Conservation (phyloP, 2,113 vertebrate genomes). For the Alligator sinensis region DNA sequence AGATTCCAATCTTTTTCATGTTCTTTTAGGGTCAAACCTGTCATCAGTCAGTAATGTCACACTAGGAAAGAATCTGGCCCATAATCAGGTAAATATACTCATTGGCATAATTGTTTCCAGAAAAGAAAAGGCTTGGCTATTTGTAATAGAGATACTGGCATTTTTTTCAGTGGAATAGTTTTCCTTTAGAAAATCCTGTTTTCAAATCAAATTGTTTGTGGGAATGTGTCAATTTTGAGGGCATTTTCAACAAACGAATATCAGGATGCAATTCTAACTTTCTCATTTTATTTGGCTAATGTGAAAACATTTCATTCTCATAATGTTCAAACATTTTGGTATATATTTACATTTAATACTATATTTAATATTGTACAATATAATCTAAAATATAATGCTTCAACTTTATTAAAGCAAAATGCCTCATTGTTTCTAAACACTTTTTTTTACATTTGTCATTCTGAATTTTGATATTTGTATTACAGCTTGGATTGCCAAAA, state of each 20-base stretch:
- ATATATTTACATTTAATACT: neutral
- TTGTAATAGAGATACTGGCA: neutral
- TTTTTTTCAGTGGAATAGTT: neutral
- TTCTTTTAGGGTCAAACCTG: too few species aligned
- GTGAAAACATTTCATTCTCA: neutral
- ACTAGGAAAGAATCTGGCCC: too few species aligned
- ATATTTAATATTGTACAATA: neutral
- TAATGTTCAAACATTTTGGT: slow-evolving; percentile 26
- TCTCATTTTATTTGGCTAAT: neutral
- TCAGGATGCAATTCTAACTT: neutral
- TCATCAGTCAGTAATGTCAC: too few species aligned
- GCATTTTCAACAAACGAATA: neutral
- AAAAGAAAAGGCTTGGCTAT: fast-evolving
- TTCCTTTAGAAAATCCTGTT: neutral
- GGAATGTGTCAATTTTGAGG: neutral
- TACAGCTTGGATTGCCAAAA: neutral
- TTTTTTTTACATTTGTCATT: neutral
- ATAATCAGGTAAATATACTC: too few species aligned
- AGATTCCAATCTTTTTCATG: neutral
- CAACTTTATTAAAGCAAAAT: neutral
- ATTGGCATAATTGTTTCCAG: neutral
- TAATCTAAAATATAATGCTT: neutral
- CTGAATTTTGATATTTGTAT: neutral
- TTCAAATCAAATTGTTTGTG: neutral
- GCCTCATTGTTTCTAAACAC: neutral